These are phyloP conservation scores for Anthrax anthrax DNA, from an alignment of 2,888 invertebrate species.

Conservation along the genomic window DNA sequence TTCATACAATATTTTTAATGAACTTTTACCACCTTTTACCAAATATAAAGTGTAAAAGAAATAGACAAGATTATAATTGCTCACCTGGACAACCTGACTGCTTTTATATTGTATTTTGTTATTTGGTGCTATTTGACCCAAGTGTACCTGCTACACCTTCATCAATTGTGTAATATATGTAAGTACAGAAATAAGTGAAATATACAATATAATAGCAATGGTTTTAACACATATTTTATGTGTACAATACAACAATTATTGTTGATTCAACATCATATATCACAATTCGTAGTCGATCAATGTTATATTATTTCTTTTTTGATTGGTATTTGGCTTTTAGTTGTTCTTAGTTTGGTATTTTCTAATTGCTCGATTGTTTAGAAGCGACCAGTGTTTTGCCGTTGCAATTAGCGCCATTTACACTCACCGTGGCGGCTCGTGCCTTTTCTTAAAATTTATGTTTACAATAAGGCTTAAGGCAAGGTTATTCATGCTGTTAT, in stretches of 20 bases:
- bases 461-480: not conserved
- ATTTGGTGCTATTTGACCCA: not conserved
- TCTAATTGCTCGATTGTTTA: conserved; percentile 10
- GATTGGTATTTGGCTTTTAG: not conserved
- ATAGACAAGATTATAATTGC: not conserved
- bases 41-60: not conserved
- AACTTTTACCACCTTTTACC: too few species aligned
- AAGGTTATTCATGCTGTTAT: not conserved
- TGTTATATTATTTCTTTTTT: not conserved
- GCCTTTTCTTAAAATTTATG: not conserved
- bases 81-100: not conserved
- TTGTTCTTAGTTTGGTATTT: conserved; percentile 2
- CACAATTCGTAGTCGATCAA: not conserved
- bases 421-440: not conserved
- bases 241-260: too few species aligned
- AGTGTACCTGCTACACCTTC: not conserved
- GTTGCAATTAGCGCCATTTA: conserved; percentile 11
- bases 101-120: not conserved
- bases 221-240: too few species aligned
- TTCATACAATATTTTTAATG: too few species aligned
- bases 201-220: too few species aligned
- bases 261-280: too few species aligned
- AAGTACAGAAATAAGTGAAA: too few species aligned
- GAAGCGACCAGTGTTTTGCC: conserved; percentile 4
- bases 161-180: not conserved